Evolutionary conservation across 2,797 vertebrate genomes (phyloP).

Genomic region (Menidia menidia): DNA sequence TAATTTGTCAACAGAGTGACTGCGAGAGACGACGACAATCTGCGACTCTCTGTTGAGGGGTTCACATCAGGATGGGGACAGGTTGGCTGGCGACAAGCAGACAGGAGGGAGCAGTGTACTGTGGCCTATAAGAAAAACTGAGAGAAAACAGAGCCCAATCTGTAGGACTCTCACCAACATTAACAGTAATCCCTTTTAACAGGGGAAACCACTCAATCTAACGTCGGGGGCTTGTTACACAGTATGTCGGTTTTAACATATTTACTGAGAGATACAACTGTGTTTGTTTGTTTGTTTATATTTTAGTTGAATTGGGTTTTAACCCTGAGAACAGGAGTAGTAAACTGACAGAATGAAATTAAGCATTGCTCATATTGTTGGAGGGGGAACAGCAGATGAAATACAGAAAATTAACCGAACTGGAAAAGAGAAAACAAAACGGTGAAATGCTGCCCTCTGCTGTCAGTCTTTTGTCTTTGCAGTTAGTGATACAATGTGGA

Average conservation of each 20-base stretch:
- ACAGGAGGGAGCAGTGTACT: constrained; percentile 2
- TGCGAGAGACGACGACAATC: constrained; percentile 67
- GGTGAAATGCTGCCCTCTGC: constrained; percentile 70
- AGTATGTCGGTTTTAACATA: background rate
- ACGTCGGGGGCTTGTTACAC: background rate
- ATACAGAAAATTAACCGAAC: background rate
- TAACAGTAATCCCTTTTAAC: background rate
- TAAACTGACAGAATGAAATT: too few relatives aligned
- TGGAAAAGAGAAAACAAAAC: constrained; percentile 13
- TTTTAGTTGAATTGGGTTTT: constrained; percentile 6
- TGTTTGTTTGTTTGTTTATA: background rate
- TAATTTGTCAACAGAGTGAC: constrained; percentile 72
- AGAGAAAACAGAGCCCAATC: background rate
- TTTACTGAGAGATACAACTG: background rate
- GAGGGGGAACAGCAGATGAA: background rate
- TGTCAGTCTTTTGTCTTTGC: constrained; percentile 50
- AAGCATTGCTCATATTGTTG: constrained; percentile 3
- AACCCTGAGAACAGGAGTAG: background rate
- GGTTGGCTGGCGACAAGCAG: constrained; percentile 39
- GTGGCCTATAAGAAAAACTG: constrained; percentile 2
- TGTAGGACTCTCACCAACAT: background rate
- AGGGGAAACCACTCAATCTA: background rate
- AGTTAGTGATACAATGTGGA: constrained; percentile 4
- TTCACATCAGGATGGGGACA: constrained; percentile 52
- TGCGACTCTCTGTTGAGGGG: constrained; percentile 59